Evolutionary conservation across 1,140 invertebrate genomes (phyloP).

Genomic region (Atta texana): DNA sequence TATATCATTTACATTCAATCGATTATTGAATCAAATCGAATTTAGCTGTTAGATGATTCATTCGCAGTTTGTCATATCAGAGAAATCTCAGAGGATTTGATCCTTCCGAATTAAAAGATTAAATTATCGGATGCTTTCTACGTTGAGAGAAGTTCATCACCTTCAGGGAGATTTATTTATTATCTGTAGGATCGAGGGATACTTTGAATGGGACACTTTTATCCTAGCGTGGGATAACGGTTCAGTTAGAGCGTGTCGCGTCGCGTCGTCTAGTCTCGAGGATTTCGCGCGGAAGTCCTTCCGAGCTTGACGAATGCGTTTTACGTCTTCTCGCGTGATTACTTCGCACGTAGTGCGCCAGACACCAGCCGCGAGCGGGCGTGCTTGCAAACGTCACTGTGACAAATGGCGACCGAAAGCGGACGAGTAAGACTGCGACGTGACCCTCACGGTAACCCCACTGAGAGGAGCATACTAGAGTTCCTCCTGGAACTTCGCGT

Average conservation of each 20-base stretch:
- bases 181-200: slow-evolving; percentile 24
- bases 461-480: slow-evolving; percentile 52
- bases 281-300: slow-evolving; percentile 71
- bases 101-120: not conserved
- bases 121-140: not conserved
- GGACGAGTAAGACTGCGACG: slow-evolving; percentile 69
- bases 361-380: slow-evolving; percentile 66
- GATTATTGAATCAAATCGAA: not conserved
- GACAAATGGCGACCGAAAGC: slow-evolving; percentile 78
- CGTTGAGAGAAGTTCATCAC: not conserved
- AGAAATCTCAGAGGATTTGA: not conserved
- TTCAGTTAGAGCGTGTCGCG: not conserved
- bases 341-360: slow-evolving; percentile 68
- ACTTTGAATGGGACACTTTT: slow-evolving; percentile 51
- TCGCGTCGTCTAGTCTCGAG: slow-evolving; percentile 61
- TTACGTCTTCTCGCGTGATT: slow-evolving; percentile 78
- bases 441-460: slow-evolving; percentile 68
- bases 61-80: not conserved
- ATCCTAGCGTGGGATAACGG: slow-evolving; percentile 43
- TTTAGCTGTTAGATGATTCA: not conserved
- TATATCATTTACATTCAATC: not conserved
- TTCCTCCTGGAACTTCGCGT: slow-evolving; percentile 59
- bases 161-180: slow-evolving; percentile 55
- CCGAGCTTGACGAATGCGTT: slow-evolving; percentile 79
- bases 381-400: slow-evolving; percentile 79